Base-by-base conservation (phyloP, 1,140 invertebrate species). In the Plectrocnemia conspersa region DNA sequence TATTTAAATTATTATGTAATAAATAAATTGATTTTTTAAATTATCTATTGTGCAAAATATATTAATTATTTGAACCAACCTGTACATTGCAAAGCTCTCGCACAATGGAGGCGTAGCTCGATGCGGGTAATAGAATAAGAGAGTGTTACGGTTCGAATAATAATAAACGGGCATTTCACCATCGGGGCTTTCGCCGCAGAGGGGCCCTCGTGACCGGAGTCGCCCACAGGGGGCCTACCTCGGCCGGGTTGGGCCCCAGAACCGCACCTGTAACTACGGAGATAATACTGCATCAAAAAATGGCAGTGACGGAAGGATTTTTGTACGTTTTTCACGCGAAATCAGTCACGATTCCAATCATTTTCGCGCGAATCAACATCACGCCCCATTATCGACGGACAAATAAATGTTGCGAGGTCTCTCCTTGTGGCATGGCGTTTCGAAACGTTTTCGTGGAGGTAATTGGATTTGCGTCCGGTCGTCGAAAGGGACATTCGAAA, bases 101-200 rank as follows among this genome's bases (percentile, higher is more conserved):
- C 47, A 50, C 47, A 38, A 50, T 38, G 47, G 47, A 21, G 47
- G 47, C 47, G 47, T 50, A 23, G 27, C 21, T 19, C 45, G 19
- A 24, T 3, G 33, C 47, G 33, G 21, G 47, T 50, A 50, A 50
- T 50, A 50, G 47, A 50, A 50, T 50, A 50, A 50, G 47, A 50
- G 47, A 50, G 47, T 50, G 47, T 50, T 50, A 50, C 33, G 47
- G 47, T 38, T 50, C 47, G 47, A 22, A n/a, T n/a, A 11, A 50
- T 50, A 50, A 50, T 50, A 27, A 35, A 50, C 47, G 33, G 47
- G 33, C 47, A 50, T 50, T 50, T 50, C 47, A 38, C 47, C 47
- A 38, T 35, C 44, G 44, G 46, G 21, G 29, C 29, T 48, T 47
- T 48, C 46, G 47, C 32, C 33, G 47, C 33, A 32, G 21, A 45